Evolutionary conservation across 2,797 vertebrate genomes (phyloP), one percentile per base, ranked within the genome.

Genomic region (Sarcoramphus papa): DNA sequence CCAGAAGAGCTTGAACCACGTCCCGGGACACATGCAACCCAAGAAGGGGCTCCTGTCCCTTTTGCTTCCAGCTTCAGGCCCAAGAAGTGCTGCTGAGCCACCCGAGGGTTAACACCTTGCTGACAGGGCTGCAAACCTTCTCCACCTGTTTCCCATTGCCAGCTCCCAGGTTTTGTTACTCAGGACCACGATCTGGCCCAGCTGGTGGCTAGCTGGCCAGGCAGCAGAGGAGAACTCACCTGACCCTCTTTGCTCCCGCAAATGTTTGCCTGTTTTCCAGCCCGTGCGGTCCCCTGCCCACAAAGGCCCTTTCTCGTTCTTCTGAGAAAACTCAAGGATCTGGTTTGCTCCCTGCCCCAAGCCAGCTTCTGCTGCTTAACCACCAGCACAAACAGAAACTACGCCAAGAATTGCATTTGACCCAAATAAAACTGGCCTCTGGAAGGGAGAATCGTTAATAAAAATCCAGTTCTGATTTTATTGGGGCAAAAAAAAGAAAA

Each of bases 401-500:
- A 14, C 8, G 1, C 31, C 57, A 43, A 54, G 53, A 51, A 14
- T 6, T 62, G 28, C 20, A 18, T 45, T 63, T 54, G 30, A 77
- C 40, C 47, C 45, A 17, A 14, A 7, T 19, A 18, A 81, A 77
- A 41, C 43, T 10, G n/a, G 35, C 16, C 53, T 40, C 48, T 14
- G 20, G 65, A 17, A 40, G 30, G 45, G 31, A 63, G 9, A 67
- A 53, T 33, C 6, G 0, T 37, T 35, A 50, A 56, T 28, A 20
- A 85, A 85, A 89, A 15, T 4, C 48, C 65, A n/a, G 8, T 23
- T 75, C 48, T 75, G 48, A 40, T 22, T 74, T 77, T 20, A 31
- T 1, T n/a, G 12, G 18, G 57, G 23, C 0, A 18, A 28, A 25
- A 31, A 5, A 19, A 19, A 13, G 1, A 3, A 33, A n/a, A 10